Evolutionary conservation across 2,113 vertebrate genomes (phyloP).

Genomic region (Sander lucioperca): DNA sequence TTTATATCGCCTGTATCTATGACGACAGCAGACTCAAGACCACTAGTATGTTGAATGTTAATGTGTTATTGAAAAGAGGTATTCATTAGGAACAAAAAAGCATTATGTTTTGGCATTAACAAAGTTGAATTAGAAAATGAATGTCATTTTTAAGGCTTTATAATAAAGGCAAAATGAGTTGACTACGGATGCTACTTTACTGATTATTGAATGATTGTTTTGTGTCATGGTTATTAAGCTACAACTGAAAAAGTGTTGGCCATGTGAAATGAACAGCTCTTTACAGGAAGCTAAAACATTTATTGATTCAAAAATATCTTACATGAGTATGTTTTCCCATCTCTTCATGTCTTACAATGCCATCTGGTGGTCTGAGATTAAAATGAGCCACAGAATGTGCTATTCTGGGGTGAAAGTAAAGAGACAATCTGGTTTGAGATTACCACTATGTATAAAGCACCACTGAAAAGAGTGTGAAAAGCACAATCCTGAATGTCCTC

Average conservation of each 20-base stretch:
- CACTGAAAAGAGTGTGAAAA: not conserved
- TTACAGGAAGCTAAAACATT: slow-evolving; percentile 17
- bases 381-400: not conserved
- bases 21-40: not conserved
- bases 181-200: not conserved
- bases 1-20: slow-evolving; percentile 27
- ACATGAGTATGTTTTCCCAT: not conserved
- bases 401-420: not conserved
- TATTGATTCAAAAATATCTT: slow-evolving; percentile 13
- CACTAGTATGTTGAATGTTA: not conserved
- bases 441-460: not conserved
- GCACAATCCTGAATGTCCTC: not conserved
- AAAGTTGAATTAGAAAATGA: not conserved
- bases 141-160: not conserved
- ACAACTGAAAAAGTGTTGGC: not conserved
- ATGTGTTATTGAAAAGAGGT: not conserved
- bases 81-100: not conserved
- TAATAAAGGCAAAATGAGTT: not conserved
- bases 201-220: too few relatives aligned
- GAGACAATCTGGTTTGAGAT: not conserved
- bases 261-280: slow-evolving; percentile 20
- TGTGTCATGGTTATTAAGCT: not conserved
- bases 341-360: slow-evolving; percentile 28
- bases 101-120: too few relatives aligned
- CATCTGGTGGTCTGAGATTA: slow-evolving; percentile 63